Percentiles rank a stretch among this genome's conserved stretches.
phyloP scores from a whole-genome alignment of 2,888 invertebrate species.

The Linnaemya vulpina region DNA sequence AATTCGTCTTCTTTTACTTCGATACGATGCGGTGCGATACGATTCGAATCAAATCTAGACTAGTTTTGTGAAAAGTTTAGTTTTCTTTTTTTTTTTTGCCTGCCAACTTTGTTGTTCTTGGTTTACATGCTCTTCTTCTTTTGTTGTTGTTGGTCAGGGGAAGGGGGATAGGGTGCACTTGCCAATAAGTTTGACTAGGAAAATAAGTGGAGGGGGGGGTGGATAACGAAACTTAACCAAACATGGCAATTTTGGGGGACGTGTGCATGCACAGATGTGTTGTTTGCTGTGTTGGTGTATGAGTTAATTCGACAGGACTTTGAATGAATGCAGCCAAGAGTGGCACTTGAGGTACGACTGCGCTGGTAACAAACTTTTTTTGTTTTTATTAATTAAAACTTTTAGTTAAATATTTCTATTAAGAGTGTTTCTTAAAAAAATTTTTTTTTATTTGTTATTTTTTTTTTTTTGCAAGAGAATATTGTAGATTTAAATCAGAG shows the following conservation, averaged over 20 bases:
- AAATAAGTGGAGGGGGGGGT: neutral
- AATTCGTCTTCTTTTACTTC: slow-evolving; percentile 60
- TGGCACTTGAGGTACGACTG: neutral
- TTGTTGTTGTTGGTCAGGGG: neutral
- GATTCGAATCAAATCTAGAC: slow-evolving; percentile 44
- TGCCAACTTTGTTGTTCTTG: slow-evolving; percentile 15
- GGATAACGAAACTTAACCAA: slow-evolving; percentile 7
- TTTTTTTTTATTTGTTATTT: no score
- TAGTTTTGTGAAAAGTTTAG: slow-evolving; percentile 36
- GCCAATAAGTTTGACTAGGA: slow-evolving; percentile 20
- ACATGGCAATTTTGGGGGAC: slow-evolving; percentile 4
- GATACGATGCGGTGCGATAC: slow-evolving; percentile 19
- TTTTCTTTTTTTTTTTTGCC: neutral
- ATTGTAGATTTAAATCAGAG: no score
- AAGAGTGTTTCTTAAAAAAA: no score
- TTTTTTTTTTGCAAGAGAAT: no score
- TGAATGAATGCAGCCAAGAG: slow-evolving; percentile 7
- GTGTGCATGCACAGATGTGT: no score
- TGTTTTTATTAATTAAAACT: neutral
- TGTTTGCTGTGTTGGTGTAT: neutral
- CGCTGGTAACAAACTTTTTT: neutral
- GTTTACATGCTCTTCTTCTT: slow-evolving; percentile 19
- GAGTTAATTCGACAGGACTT: slow-evolving; percentile 21
- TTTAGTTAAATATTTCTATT: no score
- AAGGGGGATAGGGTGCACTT: no score